These are phyloP conservation scores for Thamnophis sirtalis DNA, from an alignment of 2,113 vertebrate genomes.

Conservation along the genomic window DNA sequence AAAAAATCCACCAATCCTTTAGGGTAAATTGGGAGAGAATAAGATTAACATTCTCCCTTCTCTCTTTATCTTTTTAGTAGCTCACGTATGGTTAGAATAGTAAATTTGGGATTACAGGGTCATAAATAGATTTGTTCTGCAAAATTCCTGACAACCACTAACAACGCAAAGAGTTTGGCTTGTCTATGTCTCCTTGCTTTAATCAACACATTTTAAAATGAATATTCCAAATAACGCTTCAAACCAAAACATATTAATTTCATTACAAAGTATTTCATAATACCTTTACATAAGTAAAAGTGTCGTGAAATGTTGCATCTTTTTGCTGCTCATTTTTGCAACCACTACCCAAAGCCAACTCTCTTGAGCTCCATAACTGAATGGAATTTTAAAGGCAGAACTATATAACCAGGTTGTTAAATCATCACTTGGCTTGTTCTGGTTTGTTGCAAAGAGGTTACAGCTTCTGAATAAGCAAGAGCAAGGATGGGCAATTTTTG, in stretches of 20 bases:
- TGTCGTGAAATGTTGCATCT: not conserved
- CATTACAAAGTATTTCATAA: not conserved
- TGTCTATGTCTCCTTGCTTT: not conserved
- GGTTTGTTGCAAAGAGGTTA: not conserved
- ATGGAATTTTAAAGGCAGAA: not conserved
- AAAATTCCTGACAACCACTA: not conserved
- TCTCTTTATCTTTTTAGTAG: not conserved
- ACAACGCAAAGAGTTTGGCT: not conserved
- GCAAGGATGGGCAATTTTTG: not conserved
- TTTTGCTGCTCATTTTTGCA: not conserved
- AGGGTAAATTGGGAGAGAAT: not conserved
- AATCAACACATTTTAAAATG: not conserved
- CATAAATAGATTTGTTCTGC: not conserved
- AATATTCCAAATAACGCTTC: not conserved
- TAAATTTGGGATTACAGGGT: not conserved
- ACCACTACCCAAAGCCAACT: not conserved
- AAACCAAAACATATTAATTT: not conserved
- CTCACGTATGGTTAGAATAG: not conserved
- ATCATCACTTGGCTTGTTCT: not conserved
- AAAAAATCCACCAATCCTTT: not conserved
- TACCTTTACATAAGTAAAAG: not conserved
- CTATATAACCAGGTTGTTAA: not conserved
- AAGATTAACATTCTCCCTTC: not conserved
- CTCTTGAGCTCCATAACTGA: not conserved
- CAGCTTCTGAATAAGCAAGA: not conserved